A percentile compares a stretch with the other conserved stretches of the same genome.
Conservation (phyloP, 2,888 invertebrate genomes). For the Dorcus parallelipipedus region DNA sequence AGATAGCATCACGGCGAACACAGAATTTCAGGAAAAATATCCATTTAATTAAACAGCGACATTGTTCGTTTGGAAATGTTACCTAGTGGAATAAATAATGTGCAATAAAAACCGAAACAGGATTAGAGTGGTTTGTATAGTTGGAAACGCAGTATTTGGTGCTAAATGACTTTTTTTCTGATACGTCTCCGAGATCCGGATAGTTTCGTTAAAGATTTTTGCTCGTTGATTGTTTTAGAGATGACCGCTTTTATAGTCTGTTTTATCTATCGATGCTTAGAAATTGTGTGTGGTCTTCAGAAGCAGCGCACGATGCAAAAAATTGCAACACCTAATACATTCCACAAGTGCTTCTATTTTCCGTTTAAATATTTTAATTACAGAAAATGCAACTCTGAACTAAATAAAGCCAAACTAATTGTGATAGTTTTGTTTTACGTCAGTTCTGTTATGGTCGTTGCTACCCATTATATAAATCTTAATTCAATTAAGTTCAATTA, state of each 20-base stretch:
- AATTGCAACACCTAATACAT: background rate
- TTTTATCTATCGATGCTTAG: constrained; percentile 27
- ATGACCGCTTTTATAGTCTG: constrained; percentile 21
- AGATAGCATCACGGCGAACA: constrained; percentile 5
- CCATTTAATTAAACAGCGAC: background rate
- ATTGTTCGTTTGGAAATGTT: background rate
- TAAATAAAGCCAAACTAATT: background rate
- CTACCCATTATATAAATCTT: background rate
- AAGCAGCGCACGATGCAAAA: constrained; percentile 1
- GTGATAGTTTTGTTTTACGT: background rate
- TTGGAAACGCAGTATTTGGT: constrained; percentile 6
- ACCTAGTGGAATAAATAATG: background rate
- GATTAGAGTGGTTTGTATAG: background rate
- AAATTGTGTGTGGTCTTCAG: constrained; percentile 27
- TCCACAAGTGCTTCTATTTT: background rate
- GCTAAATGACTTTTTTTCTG: constrained; percentile 13
- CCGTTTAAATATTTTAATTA: constrained; percentile 2
- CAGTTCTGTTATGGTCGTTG: background rate
- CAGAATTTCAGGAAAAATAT: background rate
- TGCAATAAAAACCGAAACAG: background rate
- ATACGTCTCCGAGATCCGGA: constrained; percentile 5
- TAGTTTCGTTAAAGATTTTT: constrained; percentile 9
- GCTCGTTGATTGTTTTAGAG: constrained; percentile 16
- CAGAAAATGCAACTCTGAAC: background rate
- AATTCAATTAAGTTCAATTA: background rate